Evolutionary conservation across 1,140 invertebrate genomes (phyloP).

Genomic region (Rhagoletis pomonella): DNA sequence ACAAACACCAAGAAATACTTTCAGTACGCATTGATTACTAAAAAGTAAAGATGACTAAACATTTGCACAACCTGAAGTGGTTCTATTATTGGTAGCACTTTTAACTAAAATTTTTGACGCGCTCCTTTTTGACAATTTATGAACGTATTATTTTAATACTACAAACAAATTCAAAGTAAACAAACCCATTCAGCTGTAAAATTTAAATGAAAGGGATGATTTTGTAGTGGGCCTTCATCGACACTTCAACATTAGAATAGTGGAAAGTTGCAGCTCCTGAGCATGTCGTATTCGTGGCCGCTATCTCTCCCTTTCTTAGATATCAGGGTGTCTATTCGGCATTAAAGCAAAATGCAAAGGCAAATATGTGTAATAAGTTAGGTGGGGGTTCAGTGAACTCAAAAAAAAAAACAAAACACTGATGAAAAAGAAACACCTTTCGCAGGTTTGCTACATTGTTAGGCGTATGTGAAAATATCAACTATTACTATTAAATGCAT

Average conservation of each 20-base stretch:
- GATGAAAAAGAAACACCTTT: not conserved
- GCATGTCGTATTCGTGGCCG: not conserved
- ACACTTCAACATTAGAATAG: not conserved
- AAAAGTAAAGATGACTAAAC: not conserved
- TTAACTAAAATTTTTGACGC: too few relatives aligned
- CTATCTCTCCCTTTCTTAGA: not conserved
- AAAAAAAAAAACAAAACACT: not conserved
- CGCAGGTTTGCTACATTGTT: not conserved
- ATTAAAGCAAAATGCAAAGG: not conserved
- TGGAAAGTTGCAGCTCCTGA: not conserved
- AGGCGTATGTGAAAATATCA: not conserved
- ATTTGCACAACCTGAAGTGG: too few relatives aligned
- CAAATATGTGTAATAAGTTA: not conserved
- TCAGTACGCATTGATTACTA: not conserved
- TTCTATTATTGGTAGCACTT: too few relatives aligned
- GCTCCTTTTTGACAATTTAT: too few relatives aligned
- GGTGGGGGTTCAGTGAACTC: conserved; percentile 47
- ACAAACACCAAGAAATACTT: not conserved
- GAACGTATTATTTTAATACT: too few relatives aligned
- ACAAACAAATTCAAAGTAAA: too few relatives aligned
- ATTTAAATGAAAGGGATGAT: not conserved
- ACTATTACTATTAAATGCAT: not conserved
- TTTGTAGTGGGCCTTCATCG: not conserved
- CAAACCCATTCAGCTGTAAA: not conserved
- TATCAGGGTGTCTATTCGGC: conserved; percentile 39